phyloP scores from a whole-genome alignment of 1,140 invertebrate genomes.

The Probaryconus sp. region DNA sequence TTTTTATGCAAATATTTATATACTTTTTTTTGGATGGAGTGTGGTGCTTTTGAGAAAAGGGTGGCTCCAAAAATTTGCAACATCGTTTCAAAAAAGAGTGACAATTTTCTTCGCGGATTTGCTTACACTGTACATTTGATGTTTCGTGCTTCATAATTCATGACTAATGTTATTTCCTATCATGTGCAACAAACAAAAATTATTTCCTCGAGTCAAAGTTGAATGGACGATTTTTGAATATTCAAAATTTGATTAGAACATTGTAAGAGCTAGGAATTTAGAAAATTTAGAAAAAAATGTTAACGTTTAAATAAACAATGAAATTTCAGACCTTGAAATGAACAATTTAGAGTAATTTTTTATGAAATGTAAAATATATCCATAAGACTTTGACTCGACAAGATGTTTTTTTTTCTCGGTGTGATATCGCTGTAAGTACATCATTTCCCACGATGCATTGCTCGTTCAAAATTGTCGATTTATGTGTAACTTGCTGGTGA shows the following conservation, averaged over 20 bases:
- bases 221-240: background rate
- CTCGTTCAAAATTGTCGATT: constrained; percentile 63
- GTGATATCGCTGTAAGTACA: constrained; percentile 60
- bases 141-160: constrained; percentile 62
- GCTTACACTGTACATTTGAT: constrained; percentile 60
- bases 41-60: no score
- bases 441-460: constrained; percentile 62
- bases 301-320: background rate
- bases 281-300: no score
- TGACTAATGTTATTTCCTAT: constrained; percentile 56
- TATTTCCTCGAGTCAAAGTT: constrained; percentile 8
- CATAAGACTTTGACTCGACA: constrained; percentile 53
- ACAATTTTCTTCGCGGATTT: constrained; percentile 28
- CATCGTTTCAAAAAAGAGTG: background rate
- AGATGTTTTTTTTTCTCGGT: constrained; percentile 60
- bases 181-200: constrained; percentile 43
- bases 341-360: no score
- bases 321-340: no score
- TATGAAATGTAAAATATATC: constrained; percentile 24
- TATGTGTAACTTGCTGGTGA: constrained; percentile 61
- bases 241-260: no score
- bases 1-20: background rate
- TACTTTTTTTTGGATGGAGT: no score
- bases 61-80: constrained; percentile 7
- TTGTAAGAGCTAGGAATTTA: no score